Conservation (phyloP, 2,113 vertebrate genomes). For the Lanius collurio region DNA sequence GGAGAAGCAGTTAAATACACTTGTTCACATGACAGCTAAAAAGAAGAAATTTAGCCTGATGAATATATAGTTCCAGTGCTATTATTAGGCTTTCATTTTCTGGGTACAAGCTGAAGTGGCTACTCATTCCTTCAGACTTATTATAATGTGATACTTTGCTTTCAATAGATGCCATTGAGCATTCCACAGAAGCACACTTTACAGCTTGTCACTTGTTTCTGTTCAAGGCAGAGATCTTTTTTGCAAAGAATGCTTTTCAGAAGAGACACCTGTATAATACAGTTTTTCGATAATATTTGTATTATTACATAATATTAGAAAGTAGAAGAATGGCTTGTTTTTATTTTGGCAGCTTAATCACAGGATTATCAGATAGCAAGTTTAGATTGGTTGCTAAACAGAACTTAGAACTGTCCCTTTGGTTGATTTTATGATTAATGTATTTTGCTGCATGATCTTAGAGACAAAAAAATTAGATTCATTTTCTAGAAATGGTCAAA, state of each 20-base stretch:
- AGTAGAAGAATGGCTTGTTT: neutral
- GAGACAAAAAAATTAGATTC: neutral
- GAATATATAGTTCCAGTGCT: constrained; percentile 23
- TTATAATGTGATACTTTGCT: constrained; percentile 11
- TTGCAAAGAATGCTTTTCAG: constrained; percentile 53
- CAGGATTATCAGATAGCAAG: neutral
- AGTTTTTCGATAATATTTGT: neutral
- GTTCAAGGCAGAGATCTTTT: constrained; percentile 47
- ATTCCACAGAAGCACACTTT: constrained; percentile 33
- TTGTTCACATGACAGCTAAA: constrained; percentile 14
- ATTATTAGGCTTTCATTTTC: constrained; percentile 45
- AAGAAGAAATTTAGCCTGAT: constrained; percentile 28
- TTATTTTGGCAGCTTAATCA: neutral
- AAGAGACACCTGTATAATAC: neutral
- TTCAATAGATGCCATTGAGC: constrained; percentile 40
- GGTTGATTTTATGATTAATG: neutral
- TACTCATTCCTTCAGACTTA: constrained; percentile 59
- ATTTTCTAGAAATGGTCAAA: neutral
- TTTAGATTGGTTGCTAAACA: neutral
- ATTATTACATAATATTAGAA: neutral
- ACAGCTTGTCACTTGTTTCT: constrained; percentile 61
- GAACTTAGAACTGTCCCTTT: neutral
- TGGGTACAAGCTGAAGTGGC: constrained; percentile 61
- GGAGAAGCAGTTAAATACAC: neutral
- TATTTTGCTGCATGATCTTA: neutral